Conservation (phyloP, 2,888 invertebrate species). For the Alcis repandata region DNA sequence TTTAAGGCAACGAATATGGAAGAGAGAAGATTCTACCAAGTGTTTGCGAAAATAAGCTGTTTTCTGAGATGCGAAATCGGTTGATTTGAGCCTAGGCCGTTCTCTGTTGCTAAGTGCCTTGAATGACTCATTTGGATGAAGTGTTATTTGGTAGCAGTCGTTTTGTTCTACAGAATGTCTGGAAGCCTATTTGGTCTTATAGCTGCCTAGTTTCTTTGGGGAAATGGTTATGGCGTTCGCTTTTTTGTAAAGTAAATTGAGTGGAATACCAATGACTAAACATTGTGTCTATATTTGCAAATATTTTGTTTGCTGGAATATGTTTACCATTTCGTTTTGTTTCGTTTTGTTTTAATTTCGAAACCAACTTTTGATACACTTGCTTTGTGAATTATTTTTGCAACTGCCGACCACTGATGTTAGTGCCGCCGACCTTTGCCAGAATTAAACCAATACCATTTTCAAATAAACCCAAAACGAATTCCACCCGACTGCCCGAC, state of each 20-base stretch:
- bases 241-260: background rate
- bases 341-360: no score
- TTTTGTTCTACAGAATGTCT: conserved; percentile 15
- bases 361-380: no score
- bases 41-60: conserved; percentile 22
- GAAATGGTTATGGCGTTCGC: background rate
- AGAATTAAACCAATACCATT: no score
- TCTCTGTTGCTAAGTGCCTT: conserved; percentile 18
- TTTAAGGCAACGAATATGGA: conserved; percentile 32
- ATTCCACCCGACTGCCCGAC: background rate
- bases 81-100: conserved; percentile 17
- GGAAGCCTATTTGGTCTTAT: background rate
- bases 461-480: no score
- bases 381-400: no score
- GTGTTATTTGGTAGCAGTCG: conserved; percentile 21
- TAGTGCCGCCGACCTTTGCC: no score
- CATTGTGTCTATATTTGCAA: background rate
- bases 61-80: conserved; percentile 18
- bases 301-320: no score
- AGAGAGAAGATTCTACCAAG: conserved; percentile 9
- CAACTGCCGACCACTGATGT: no score
- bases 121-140: conserved; percentile 14
- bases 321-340: no score
- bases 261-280: background rate
- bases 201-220: background rate